Evolutionary conservation across 2,888 invertebrate species (phyloP).

Genomic region (Spisula solida): DNA sequence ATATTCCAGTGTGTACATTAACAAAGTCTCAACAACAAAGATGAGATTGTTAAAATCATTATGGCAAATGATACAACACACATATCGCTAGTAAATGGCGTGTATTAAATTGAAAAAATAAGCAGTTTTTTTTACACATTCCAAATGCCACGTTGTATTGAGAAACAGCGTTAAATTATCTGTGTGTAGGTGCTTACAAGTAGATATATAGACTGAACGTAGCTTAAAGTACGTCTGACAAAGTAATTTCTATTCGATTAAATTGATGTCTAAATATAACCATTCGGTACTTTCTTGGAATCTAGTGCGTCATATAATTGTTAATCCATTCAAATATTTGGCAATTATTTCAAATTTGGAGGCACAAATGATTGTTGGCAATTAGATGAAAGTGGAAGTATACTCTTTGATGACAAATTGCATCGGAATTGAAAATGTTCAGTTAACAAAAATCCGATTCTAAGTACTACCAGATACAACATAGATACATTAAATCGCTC

Average conservation of each 20-base stretch:
- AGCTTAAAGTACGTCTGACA: neutral
- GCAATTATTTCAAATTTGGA: neutral
- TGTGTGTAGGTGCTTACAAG: no score
- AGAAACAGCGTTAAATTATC: neutral
- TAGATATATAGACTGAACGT: neutral
- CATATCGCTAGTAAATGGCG: no score
- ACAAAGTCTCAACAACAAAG: no score
- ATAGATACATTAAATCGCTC: no score
- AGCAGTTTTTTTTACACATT: neutral
- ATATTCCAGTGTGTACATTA: no score
- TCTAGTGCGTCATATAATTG: neutral
- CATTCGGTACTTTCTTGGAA: neutral
- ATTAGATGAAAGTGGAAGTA: neutral
- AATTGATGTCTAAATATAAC: neutral
- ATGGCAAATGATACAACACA: no score
- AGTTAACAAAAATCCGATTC: no score
- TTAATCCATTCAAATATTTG: constrained; percentile 11
- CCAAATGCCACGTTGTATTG: no score
- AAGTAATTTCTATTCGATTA: neutral
- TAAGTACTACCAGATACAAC: no score
- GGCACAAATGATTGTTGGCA: neutral
- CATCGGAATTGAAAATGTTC: neutral
- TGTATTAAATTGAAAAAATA: no score
- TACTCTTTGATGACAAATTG: constrained; percentile 6
- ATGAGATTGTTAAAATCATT: no score